Percentiles rank a stretch among this genome's conserved stretches.
Conservation (phyloP, 2,888 invertebrate genomes). For the Agrypnus murinus region DNA sequence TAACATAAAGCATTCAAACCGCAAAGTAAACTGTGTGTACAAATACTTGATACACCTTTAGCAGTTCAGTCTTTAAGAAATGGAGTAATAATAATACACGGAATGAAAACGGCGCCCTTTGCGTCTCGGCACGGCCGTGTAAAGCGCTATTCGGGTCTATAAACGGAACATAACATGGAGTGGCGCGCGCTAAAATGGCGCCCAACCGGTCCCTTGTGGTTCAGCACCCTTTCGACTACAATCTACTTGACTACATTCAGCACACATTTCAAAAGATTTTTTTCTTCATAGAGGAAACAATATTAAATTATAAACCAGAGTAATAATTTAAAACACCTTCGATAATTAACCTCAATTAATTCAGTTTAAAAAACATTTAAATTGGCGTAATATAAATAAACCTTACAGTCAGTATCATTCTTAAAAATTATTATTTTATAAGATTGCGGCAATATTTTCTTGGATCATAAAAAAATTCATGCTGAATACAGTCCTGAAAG, state of each 20-base stretch:
- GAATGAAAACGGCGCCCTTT: slow-evolving; percentile 70
- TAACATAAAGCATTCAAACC: slow-evolving; percentile 35
- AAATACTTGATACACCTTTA: slow-evolving; percentile 52
- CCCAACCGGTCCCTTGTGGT: slow-evolving; percentile 65
- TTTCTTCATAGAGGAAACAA: not conserved
- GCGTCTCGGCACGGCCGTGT: slow-evolving; percentile 69
- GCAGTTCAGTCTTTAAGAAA: slow-evolving; percentile 60
- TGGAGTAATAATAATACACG: slow-evolving; percentile 68
- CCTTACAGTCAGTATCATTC: no score
- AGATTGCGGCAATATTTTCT: no score
- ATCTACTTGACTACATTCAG: slow-evolving; percentile 42
- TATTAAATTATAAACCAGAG: no score
- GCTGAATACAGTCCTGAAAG: no score
- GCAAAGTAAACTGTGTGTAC: slow-evolving; percentile 46
- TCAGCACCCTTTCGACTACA: slow-evolving; percentile 60
- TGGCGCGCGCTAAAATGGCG: slow-evolving; percentile 66
- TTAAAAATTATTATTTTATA: no score
- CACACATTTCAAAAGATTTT: slow-evolving; percentile 45
- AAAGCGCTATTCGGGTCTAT: slow-evolving; percentile 69
- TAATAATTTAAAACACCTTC: no score
- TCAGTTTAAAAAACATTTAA: no score
- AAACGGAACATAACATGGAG: slow-evolving; percentile 69
- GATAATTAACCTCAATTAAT: no score
- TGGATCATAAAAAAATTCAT: no score
- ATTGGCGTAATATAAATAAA: no score